phyloP scores from a whole-genome alignment of 1,140 invertebrate species.

The Drosophila lacteicornis region DNA sequence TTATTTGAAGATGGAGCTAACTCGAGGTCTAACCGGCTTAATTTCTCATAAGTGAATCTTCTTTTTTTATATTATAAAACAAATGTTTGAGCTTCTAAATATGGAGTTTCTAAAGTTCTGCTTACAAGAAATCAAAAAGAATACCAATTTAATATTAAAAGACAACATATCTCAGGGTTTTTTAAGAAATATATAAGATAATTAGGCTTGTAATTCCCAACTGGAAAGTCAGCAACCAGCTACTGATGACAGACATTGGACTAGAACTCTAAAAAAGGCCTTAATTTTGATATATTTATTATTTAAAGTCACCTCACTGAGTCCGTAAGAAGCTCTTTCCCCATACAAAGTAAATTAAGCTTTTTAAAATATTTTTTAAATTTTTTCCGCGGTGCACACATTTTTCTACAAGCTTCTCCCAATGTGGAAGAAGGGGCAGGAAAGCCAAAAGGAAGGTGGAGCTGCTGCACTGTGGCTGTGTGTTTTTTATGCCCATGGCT shows the following conservation, averaged over 20 bases:
- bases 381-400: conserved; percentile 1
- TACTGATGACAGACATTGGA: neutral
- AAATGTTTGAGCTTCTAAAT: no score
- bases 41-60: no score
- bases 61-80: no score
- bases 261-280: no score
- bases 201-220: neutral
- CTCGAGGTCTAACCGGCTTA: no score
- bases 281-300: no score
- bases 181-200: no score
- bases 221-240: neutral
- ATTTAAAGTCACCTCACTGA: no score
- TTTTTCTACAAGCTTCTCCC: conserved; percentile 1
- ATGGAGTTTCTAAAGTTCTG: no score
- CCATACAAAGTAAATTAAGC: neutral
- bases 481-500: conserved; percentile 61
- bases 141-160: neutral
- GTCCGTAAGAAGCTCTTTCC: no score
- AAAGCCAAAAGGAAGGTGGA: neutral
- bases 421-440: no score
- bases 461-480: conserved; percentile 11
- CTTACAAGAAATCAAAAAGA: neutral
- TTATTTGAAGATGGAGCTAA: no score
- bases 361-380: neutral
- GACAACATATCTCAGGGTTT: neutral